A percentile compares a stretch with the other conserved stretches of the same genome.
These are phyloP conservation scores for Habroteleia sp. DNA, from an alignment of 2,888 invertebrate genomes.

Conservation along the genomic window DNA sequence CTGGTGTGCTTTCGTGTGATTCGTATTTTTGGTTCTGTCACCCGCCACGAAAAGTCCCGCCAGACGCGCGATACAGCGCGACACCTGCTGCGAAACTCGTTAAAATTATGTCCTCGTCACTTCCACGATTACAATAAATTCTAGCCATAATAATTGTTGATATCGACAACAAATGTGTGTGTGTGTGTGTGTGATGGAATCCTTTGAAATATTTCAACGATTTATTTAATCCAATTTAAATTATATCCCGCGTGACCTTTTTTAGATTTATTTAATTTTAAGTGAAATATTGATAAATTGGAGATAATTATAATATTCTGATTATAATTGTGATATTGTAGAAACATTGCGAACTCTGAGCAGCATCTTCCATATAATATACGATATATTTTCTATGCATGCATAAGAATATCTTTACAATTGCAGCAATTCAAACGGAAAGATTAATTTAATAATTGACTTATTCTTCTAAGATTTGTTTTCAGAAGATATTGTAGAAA, in stretches of 20 bases:
- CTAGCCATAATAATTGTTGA: conserved; percentile 13
- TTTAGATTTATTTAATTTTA: too few species aligned
- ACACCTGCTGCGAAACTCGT: conserved; percentile 56
- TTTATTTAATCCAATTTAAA: conserved; percentile 14
- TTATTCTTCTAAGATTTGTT: too few species aligned
- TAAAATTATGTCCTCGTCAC: conserved; percentile 34
- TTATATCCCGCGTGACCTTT: conserved; percentile 12
- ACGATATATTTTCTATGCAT: too few species aligned
- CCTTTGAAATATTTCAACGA: conserved; percentile 8
- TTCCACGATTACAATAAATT: conserved; percentile 31
- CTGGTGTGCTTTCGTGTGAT: conserved; percentile 66
- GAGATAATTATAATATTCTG: too few species aligned
- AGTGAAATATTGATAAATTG: too few species aligned
- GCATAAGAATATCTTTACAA: too few species aligned
- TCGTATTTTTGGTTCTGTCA: conserved; percentile 67
- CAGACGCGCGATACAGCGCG: conserved; percentile 41
- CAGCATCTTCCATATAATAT: too few species aligned
- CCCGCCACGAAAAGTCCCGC: conserved; percentile 67
- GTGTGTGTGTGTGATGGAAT: conserved; percentile 11
- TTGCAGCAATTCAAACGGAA: too few species aligned
- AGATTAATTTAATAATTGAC: too few species aligned
- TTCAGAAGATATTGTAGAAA: not conserved
- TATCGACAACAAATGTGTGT: conserved; percentile 24
- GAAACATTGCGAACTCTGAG: too few species aligned
- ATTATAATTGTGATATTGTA: too few species aligned